Evolutionary conservation across 2,797 vertebrate species (phyloP).

Genomic region (Holocentrus rufus): DNA sequence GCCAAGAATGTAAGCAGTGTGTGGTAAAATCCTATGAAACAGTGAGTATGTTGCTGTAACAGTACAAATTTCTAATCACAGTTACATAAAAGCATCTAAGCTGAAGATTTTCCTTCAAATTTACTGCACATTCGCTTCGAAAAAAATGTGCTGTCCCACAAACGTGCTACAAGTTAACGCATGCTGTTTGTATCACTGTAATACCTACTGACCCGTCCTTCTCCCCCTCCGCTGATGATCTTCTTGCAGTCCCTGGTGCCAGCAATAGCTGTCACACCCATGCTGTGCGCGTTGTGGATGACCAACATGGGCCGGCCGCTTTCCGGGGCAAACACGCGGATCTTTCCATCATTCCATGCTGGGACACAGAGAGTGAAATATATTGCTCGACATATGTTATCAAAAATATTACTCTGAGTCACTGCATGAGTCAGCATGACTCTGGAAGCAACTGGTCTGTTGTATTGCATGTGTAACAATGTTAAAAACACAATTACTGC

Average conservation of each 20-base stretch:
- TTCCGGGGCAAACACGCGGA: constrained; percentile 87
- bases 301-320: constrained; percentile 81
- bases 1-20: no score
- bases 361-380: constrained; percentile 2
- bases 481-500: neutral
- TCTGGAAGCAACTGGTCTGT: neutral
- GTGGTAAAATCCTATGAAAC: no score
- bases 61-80: no score
- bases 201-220: constrained; percentile 86
- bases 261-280: constrained; percentile 86
- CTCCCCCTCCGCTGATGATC: constrained; percentile 89
- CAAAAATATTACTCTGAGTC: neutral
- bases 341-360: constrained; percentile 92
- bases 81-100: no score
- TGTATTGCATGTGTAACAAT: neutral
- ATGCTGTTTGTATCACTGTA: neutral
- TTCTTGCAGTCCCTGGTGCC: constrained; percentile 84
- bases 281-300: constrained; percentile 85
- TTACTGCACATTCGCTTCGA: no score
- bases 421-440: neutral
- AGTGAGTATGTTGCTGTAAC: no score
- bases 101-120: no score
- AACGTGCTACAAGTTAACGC: no score
- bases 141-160: no score
- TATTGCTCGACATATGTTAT: neutral